A percentile compares a stretch with the other conserved stretches of the same genome.
These are phyloP conservation scores for Drosophila oshimai DNA, from an alignment of 1,140 invertebrate species.

Conservation along the genomic window DNA sequence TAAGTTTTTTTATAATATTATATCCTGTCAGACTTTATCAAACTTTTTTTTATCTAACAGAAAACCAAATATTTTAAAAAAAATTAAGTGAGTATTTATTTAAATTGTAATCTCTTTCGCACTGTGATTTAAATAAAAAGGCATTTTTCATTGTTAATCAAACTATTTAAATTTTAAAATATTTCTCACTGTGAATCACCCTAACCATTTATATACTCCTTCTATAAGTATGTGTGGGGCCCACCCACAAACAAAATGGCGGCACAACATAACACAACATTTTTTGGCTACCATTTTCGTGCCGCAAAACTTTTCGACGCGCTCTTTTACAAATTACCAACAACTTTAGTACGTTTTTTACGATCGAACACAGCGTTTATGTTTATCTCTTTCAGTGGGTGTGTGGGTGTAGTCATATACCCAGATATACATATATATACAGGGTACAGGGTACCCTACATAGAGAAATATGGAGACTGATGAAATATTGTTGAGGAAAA, in stretches of 20 bases:
- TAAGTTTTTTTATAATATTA: too few species aligned
- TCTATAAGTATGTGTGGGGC: neutral
- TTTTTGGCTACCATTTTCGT: slow-evolving; percentile 51
- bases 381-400: slow-evolving; percentile 6
- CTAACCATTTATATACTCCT: slow-evolving; percentile 4
- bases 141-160: neutral
- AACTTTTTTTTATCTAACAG: too few species aligned
- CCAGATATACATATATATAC: neutral
- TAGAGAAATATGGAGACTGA: neutral
- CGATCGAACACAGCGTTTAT: slow-evolving; percentile 59
- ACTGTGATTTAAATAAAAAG: too few species aligned
- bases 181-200: neutral
- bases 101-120: neutral
- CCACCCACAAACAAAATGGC: slow-evolving; percentile 71
- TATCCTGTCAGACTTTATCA: too few species aligned
- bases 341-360: slow-evolving; percentile 78
- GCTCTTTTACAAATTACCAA: slow-evolving; percentile 83
- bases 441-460: neutral
- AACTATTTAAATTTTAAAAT: neutral
- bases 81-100: too few species aligned
- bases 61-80: too few species aligned
- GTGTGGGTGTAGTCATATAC: slow-evolving; percentile 14
- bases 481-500: slow-evolving; percentile 35
- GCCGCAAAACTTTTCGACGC: slow-evolving; percentile 81
- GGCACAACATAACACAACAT: slow-evolving; percentile 74